Evolutionary conservation across 2,888 invertebrate genomes (phyloP).

Genomic region (Zaprionus obscuricornis): DNA sequence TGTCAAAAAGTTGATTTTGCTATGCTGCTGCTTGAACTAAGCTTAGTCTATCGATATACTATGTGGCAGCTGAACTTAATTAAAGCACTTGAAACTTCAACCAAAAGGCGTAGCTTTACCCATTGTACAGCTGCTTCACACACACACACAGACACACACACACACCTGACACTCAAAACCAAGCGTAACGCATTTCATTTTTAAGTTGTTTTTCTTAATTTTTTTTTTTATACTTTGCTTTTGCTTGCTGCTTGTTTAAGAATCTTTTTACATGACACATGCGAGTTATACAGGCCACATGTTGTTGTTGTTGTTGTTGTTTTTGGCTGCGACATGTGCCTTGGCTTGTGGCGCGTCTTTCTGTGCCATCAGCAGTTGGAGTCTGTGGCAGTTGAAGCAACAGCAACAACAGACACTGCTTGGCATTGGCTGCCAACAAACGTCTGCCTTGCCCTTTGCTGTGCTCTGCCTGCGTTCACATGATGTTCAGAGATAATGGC

Average conservation of each 20-base stretch:
- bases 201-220: slow-evolving; percentile 48
- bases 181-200: slow-evolving; percentile 72
- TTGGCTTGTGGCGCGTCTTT: slow-evolving; percentile 10
- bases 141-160: neutral
- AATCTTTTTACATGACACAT: slow-evolving; percentile 74
- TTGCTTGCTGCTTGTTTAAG: slow-evolving; percentile 58
- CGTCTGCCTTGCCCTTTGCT: no score
- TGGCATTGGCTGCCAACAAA: no score
- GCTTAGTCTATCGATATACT: neutral
- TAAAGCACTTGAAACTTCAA: no score
- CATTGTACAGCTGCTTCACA: slow-evolving; percentile 31
- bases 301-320: no score
- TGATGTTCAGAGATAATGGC: slow-evolving; percentile 44
- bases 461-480: no score
- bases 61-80: no score
- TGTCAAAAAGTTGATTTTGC: neutral
- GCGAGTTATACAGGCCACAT: slow-evolving; percentile 23
- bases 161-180: slow-evolving; percentile 53
- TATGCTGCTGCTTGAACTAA: neutral
- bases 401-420: no score
- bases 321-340: slow-evolving; percentile 45
- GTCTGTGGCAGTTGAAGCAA: no score
- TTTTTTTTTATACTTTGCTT: no score
- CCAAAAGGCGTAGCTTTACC: no score
- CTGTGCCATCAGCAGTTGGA: slow-evolving; percentile 40